A percentile compares a stretch with the other conserved stretches of the same genome.
Evolutionary conservation across 2,113 vertebrate species (phyloP).

Genomic region (Pogonocichla stellata): DNA sequence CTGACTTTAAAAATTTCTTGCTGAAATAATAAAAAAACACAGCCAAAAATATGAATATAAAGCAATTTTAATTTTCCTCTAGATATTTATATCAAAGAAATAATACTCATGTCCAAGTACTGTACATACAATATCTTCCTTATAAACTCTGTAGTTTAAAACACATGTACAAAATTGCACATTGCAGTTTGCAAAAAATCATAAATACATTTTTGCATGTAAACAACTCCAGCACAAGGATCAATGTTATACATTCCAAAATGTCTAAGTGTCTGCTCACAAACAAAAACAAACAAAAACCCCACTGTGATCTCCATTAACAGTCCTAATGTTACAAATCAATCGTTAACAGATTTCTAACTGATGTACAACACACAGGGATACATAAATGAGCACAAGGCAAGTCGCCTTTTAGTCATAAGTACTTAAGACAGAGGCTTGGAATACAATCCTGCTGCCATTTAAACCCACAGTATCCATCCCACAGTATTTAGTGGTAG

Average conservation of each 20-base stretch:
- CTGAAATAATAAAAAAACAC: neutral
- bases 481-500: conserved; percentile 23
- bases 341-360: conserved; percentile 44
- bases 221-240: conserved; percentile 72
- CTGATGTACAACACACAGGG: conserved; percentile 31
- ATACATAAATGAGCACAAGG: conserved; percentile 52
- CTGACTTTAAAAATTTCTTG: neutral
- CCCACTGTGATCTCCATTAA: conserved; percentile 32
- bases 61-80: conserved; percentile 66
- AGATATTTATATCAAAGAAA: conserved; percentile 72
- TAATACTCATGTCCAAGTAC: conserved; percentile 66
- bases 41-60: conserved; percentile 70
- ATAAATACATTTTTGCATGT: conserved; percentile 69
- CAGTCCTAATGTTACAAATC: conserved; percentile 46
- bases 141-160: conserved; percentile 72
- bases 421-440: conserved; percentile 53
- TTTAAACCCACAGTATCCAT: conserved; percentile 4
- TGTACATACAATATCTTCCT: conserved; percentile 69
- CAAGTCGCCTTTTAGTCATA: conserved; percentile 68
- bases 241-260: conserved; percentile 71
- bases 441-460: conserved; percentile 42
- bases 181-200: conserved; percentile 68
- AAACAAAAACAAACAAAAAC: conserved; percentile 13
- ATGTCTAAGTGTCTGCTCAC: conserved; percentile 47
- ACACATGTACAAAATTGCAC: conserved; percentile 74